phyloP scores from a whole-genome alignment of 2,113 vertebrate genomes.

The Anhinga rufa region DNA sequence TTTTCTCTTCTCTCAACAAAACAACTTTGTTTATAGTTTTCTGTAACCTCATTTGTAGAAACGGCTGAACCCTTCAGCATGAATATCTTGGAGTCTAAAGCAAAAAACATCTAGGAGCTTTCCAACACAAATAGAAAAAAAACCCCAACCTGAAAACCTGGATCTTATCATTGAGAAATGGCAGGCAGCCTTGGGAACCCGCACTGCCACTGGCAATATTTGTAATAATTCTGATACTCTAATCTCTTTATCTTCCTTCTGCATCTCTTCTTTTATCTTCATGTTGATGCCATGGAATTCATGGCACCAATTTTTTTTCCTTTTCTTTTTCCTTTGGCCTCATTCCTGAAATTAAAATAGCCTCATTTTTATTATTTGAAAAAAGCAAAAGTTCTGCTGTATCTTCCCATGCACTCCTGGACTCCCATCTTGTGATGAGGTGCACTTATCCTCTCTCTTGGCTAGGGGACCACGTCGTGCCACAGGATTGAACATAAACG shows the following conservation, averaged over 20 bases:
- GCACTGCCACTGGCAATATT: neutral
- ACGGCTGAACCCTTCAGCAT: neutral
- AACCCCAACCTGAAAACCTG: conserved; percentile 4
- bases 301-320: neutral
- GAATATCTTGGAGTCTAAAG: neutral
- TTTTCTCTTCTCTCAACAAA: neutral
- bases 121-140: neutral
- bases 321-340: neutral
- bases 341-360: neutral
- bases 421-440: neutral
- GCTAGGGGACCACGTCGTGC: neutral
- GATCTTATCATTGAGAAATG: conserved; percentile 14
- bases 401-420: rapidly evolving
- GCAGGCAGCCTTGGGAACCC: conserved; percentile 40
- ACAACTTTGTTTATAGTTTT: neutral
- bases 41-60: neutral
- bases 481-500: neutral
- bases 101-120: neutral
- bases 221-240: neutral
- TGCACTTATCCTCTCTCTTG: neutral
- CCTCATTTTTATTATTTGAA: neutral
- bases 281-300: neutral
- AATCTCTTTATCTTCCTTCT: conserved; percentile 32
- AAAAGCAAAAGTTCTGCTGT: neutral
- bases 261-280: conserved; percentile 31